Evolutionary conservation across 2,113 vertebrate genomes (phyloP).

Genomic region (Acanthochromis polyacanthus): DNA sequence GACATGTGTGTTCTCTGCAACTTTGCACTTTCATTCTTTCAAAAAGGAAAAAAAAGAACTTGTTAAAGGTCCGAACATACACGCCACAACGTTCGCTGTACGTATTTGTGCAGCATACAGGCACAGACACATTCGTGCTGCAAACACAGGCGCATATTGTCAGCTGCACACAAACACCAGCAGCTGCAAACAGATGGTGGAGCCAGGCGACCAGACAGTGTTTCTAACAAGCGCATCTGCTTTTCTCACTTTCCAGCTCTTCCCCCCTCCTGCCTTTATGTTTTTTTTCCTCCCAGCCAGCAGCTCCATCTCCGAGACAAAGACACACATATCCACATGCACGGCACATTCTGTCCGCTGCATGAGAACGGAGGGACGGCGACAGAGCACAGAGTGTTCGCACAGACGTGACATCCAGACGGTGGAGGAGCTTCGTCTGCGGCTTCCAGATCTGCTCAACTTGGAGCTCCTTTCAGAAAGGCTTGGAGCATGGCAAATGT

Average conservation of each 20-base stretch:
- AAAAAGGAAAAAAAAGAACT: not conserved
- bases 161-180: slow-evolving; percentile 52
- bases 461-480: too few relatives aligned
- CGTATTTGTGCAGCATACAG: slow-evolving; percentile 1
- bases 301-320: slow-evolving; percentile 28
- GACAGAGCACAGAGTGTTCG: slow-evolving; percentile 37
- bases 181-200: slow-evolving; percentile 81
- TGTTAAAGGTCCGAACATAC: not conserved
- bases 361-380: slow-evolving; percentile 40
- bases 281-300: not conserved
- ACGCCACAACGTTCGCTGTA: not conserved
- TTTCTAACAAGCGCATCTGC: slow-evolving; percentile 75
- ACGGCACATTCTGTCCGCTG: slow-evolving; percentile 19
- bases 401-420: slow-evolving; percentile 64
- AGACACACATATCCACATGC: slow-evolving; percentile 30
- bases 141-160: slow-evolving; percentile 44
- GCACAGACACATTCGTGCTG: not conserved
- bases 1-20: slow-evolving; percentile 31
- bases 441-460: not conserved
- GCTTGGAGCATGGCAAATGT: too few relatives aligned
- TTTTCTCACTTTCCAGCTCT: slow-evolving; percentile 64
- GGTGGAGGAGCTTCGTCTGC: slow-evolving; percentile 26
- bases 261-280: not conserved
- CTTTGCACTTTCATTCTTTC: not conserved
- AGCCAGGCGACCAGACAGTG: slow-evolving; percentile 67